phyloP scores from a whole-genome alignment of 2,113 vertebrate genomes.

The Falcunculus frontatus region DNA sequence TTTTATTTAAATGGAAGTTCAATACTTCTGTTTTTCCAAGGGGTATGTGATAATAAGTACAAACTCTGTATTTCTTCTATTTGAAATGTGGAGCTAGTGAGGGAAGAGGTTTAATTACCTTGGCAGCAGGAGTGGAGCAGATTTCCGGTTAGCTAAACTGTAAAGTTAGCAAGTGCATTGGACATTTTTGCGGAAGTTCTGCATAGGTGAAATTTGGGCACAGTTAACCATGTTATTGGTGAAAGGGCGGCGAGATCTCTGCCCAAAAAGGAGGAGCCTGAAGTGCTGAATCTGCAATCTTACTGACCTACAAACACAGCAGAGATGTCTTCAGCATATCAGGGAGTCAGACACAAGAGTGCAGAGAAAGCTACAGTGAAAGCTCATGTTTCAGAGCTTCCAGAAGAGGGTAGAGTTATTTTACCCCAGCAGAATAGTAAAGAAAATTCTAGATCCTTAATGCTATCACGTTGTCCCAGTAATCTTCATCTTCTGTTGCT shows the following conservation, averaged over 20 bases:
- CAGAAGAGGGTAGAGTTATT: background rate
- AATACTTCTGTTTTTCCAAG: background rate
- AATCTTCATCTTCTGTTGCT: background rate
- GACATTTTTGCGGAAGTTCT: background rate
- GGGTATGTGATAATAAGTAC: background rate
- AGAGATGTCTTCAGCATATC: background rate
- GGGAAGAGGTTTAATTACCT: background rate
- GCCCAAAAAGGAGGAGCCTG: background rate
- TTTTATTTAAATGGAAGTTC: background rate
- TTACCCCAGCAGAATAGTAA: background rate
- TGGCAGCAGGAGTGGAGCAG: background rate
- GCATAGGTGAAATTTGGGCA: background rate
- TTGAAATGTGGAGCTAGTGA: background rate
- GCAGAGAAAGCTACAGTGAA: background rate
- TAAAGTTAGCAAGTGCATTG: background rate
- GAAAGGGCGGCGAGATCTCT: background rate
- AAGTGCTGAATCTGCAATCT: background rate
- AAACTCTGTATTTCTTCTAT: background rate
- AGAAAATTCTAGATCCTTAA: background rate
- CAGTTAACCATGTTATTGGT: background rate
- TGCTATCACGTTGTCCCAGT: background rate
- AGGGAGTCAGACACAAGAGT: background rate
- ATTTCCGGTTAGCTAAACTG: background rate
- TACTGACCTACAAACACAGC: background rate
- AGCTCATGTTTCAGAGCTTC: background rate